These are phyloP conservation scores for Sminthurides aquaticus DNA, from an alignment of 2,888 invertebrate genomes.

Conservation along the genomic window DNA sequence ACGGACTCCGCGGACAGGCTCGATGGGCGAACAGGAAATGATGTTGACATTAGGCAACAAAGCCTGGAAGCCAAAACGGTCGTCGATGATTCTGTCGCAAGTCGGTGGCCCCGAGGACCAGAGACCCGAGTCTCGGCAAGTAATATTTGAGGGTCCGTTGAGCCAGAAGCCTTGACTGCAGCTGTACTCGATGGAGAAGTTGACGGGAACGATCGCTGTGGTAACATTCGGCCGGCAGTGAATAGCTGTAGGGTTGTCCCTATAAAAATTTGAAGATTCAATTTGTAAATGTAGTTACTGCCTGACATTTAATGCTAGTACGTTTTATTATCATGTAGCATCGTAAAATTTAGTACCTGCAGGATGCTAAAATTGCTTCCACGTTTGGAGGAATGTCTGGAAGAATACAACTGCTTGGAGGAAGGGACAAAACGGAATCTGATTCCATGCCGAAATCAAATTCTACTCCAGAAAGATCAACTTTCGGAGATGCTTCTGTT, in stretches of 20 bases:
- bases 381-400: conserved; percentile 40
- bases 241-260: conserved; percentile 24
- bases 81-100: conserved; percentile 36
- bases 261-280: no score
- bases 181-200: conserved; percentile 32
- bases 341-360: no score
- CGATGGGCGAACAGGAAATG: conserved; percentile 32
- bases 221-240: conserved; percentile 27
- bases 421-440: neutral
- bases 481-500: conserved; percentile 3
- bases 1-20: conserved; percentile 30
- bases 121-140: conserved; percentile 33
- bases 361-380: conserved; percentile 36
- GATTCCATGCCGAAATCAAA: conserved; percentile 10
- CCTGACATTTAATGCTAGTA: no score
- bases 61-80: conserved; percentile 14
- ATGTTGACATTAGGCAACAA: conserved; percentile 26
- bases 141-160: conserved; percentile 35
- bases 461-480: conserved; percentile 17
- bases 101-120: conserved; percentile 39
- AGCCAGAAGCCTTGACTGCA: conserved; percentile 38
- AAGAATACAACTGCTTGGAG: conserved; percentile 27
- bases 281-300: no score
- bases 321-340: no score
- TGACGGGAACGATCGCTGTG: conserved; percentile 22